phyloP scores from a whole-genome alignment of 1,140 invertebrate genomes.

The Panagrolaimus sp. region DNA sequence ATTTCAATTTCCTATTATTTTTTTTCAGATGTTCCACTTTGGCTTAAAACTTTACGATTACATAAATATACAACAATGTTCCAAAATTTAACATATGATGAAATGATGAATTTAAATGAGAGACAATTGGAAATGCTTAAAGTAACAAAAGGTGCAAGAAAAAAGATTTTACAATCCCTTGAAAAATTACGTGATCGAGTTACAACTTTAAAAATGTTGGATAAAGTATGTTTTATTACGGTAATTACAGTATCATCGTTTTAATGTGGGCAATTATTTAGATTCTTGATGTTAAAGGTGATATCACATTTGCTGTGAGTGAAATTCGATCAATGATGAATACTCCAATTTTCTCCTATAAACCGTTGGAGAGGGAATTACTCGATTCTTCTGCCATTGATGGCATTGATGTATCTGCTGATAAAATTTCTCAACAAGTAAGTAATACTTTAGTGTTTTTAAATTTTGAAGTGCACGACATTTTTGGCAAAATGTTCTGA shows the following conservation, averaged over 20 bases:
- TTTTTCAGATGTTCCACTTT: slow-evolving; percentile 71
- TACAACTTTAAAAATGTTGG: slow-evolving; percentile 60
- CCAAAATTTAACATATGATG: slow-evolving; percentile 77
- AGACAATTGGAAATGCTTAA: slow-evolving; percentile 69
- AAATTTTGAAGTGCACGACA: too few relatives aligned
- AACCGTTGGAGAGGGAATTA: neutral
- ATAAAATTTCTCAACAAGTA: too few relatives aligned
- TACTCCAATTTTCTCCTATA: slow-evolving; percentile 49
- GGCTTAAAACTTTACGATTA: slow-evolving; percentile 84
- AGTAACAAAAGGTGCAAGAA: slow-evolving; percentile 88
- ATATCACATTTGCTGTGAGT: slow-evolving; percentile 36
- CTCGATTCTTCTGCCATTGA: neutral
- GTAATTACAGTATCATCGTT: too few relatives aligned
- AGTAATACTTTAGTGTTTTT: too few relatives aligned
- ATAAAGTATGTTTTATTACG: slow-evolving; percentile 47
- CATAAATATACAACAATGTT: slow-evolving; percentile 90
- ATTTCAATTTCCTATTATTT: slow-evolving; percentile 31
- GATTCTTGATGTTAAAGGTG: slow-evolving; percentile 35
- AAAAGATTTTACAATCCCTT: slow-evolving; percentile 84
- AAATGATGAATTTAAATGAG: slow-evolving; percentile 85
- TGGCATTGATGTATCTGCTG: neutral
- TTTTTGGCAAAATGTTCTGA: too few relatives aligned
- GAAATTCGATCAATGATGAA: slow-evolving; percentile 49
- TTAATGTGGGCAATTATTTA: neutral
- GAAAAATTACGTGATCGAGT: slow-evolving; percentile 77